Conservation (phyloP, 2,888 invertebrate species). For the Agrypnus murinus region DNA sequence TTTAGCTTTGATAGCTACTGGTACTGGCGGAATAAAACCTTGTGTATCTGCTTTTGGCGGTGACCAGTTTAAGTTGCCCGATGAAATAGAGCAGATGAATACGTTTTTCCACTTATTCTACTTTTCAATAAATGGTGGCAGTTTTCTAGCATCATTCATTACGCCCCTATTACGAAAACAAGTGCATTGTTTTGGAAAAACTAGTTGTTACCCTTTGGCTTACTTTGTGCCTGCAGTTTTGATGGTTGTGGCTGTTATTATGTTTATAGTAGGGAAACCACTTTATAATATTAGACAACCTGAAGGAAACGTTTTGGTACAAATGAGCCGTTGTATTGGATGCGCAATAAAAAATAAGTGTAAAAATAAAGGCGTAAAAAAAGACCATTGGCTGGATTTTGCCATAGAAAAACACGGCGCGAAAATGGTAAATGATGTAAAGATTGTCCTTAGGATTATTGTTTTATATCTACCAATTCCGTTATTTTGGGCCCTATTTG, state of each 20-base stretch:
- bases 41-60: slow-evolving; percentile 19
- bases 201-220: slow-evolving; percentile 5
- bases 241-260: slow-evolving; percentile 6
- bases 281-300: not conserved
- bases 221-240: slow-evolving; percentile 1
- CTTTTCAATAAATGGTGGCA: slow-evolving; percentile 14
- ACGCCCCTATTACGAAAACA: slow-evolving; percentile 5
- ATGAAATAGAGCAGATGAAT: not conserved
- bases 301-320: slow-evolving; percentile 10
- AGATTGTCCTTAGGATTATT: not conserved
- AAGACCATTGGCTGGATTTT: slow-evolving; percentile 17
- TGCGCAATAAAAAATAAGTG: not conserved
- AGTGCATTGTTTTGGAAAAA: slow-evolving; percentile 4
- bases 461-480: slow-evolving; percentile 4
- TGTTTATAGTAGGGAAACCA: not conserved
- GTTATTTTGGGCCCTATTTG: slow-evolving; percentile 11
- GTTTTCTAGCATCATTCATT: not conserved
- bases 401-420: slow-evolving; percentile 13
- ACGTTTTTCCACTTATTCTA: slow-evolving; percentile 20
- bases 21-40: slow-evolving; percentile 11
- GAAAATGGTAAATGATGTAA: slow-evolving; percentile 4
- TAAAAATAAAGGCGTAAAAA: not conserved
- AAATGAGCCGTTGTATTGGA: not conserved
- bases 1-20: not conserved
- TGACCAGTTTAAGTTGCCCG: slow-evolving; percentile 8